Base-by-base conservation (phyloP, 2,113 vertebrate species). In the Coptodon rendalli region DNA sequence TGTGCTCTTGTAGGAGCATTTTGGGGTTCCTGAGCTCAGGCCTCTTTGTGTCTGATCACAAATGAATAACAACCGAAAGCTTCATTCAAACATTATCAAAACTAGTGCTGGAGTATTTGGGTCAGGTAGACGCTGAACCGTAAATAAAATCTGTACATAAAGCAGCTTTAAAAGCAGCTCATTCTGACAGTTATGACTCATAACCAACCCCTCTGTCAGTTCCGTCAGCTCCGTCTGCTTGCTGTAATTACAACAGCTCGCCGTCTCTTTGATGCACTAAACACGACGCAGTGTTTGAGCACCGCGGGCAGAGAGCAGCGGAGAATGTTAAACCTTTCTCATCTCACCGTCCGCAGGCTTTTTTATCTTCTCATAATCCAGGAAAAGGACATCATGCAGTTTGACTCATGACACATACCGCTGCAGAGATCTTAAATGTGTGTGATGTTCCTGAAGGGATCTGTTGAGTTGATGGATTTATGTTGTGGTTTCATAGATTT, bases 251-350 rank as follows among this genome's bases (percentile, higher is more conserved):
- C 81, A 40, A 5, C 1, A 24, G 73, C 84, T 68, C 5, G 29
- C 83, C 40, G 54, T 82, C 43, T 61, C 27, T 59, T 19, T 29
- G 2, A 50, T 10, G 4, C 50, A 14, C 43, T 7, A 29, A 78
- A 78, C 43, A 31, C 43, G 16, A 19, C 3, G 43, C 12, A 19
- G 73, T 19, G 31, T 84, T 91, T 93, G 92, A 95, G 94, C 80
- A 95, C 95, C 71, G n/a, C 11, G 86, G 89, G 94, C 43, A 16
- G 66, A 11, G 57, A 63, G 27, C 12, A 43, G 48, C 5, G 7
- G 13, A 56, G 61, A 38, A 31, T n/a, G 27, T 78, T 78, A 78
- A 78, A 78, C 43, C 27, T 78, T 50, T 78, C 27, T 78, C 71
- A 50, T 50, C 71, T 78, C 71, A 78, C 68, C 0, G 4, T 76